Base-by-base conservation (phyloP, 2,113 vertebrate species). In the Centrocercus urophasianus region DNA sequence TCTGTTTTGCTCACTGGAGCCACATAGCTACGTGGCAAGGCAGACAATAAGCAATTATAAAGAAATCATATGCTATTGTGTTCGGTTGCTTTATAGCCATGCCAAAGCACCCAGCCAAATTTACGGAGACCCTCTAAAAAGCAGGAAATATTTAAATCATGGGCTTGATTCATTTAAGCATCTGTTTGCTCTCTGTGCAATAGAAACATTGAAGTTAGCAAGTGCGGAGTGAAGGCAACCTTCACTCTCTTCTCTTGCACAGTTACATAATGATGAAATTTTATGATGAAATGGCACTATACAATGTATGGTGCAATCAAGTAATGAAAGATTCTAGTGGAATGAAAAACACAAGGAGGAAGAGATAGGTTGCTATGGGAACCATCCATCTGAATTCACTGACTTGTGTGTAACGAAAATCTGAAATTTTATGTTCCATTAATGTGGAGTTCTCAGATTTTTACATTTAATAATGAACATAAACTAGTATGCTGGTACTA, bases 331-430 rank as follows among this genome's bases (percentile, higher is more conserved):
- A 42, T 80, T 93, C 61, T 83, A 93, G 76, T 88, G 88, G 93
- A 93, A 96, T 86, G 79, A 95, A 91, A 93, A 95, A 89, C 64
- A 93, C 42, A 95, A 89, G 90, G 89, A 91, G 75, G 82, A 93
- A 95, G 60, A 94, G 82, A 83, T 71, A 81, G 56, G 95, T 96
- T 96, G 93, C 96, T 86, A 95, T 96, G 94, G 94, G 89, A 97
- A 95, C 88, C 36, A 38, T 52, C 65, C 43, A 83, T 93, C 73
- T 86, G 65, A 95, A 93, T 91, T 88, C 89, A 60, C 47, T 52
- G 69, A 94, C 65, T 88, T 90, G 57, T 25, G 54, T 88, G 38
- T 74, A 93, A 95, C 61, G 81, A 86, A 94, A 93, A 79, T 91
- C 72, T 95, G 76, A 93, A 95, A 88, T 94, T 95, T 90, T 83